Base-by-base conservation (phyloP, 2,797 vertebrate genomes). In the Gymnopithys bicolor region DNA sequence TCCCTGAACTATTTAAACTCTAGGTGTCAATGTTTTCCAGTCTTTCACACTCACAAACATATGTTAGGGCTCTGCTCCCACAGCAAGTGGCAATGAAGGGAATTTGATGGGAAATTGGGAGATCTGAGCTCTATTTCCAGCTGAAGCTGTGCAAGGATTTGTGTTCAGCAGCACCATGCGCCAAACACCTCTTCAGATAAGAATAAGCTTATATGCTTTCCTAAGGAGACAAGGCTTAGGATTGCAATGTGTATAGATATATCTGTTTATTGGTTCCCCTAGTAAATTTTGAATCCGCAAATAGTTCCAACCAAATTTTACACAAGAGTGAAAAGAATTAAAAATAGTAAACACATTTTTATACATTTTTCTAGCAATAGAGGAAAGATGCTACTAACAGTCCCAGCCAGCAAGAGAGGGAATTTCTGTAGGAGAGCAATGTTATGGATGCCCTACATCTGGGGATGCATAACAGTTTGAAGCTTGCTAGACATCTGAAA, bases 1-100 rank as follows among this genome's bases (percentile, higher is more conserved):
- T 84, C 63, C 80, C 75, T 81, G 66, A 92, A 93, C 94, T 95
- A 91, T 91, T 96, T 95, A 88, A 94, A 90, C 88, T 25, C 74
- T 76, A 90, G 81, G 90, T 94, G 90, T 89, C 81, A 75, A 59
- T 91, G 43, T 92, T 96, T 87, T 13, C 79, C 84, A 87, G 41
- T 33, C 83, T 76, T 93, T 80, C 25, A 7, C 67, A 87, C 62
- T 74, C 59, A 59, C 55, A 69, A 93, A 87, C 91, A 84, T 70
- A 92, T 84, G 77, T 84, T 78, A 90, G 71, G 77, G 48, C 52
- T 93, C 87, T 3, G 45, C 70, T 95, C 77, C 79, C 93, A 53
- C 81, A 19, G 7, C 33, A 45, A 90, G 68, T 43, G 22, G 43
- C 33, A 59, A 37, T 11, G 53, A 85, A 76, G 49, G 48, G 83